phyloP scores from a whole-genome alignment of 2,113 vertebrate genomes.

The Pelusios castaneus region DNA sequence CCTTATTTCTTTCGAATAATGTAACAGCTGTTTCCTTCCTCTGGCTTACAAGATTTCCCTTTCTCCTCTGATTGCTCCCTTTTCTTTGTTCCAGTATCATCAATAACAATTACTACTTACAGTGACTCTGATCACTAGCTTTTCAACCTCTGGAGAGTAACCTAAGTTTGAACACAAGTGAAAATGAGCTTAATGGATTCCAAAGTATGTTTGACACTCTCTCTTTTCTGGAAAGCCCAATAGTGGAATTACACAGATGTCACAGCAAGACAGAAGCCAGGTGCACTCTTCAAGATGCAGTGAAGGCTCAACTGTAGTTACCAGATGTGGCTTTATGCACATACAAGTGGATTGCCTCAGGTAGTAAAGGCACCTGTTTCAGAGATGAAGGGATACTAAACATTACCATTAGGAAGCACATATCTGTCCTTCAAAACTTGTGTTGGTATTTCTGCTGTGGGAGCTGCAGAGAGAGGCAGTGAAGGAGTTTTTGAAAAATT shows the following conservation, averaged over 20 bases:
- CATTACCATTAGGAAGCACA: background rate
- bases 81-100: background rate
- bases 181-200: background rate
- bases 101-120: background rate
- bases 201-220: background rate
- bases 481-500: background rate
- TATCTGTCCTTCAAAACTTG: background rate
- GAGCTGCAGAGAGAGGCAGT: background rate
- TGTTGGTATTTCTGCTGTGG: background rate
- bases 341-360: background rate
- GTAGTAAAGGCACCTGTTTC: background rate
- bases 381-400: background rate
- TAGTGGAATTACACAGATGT: background rate
- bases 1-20: background rate
- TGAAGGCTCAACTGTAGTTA: background rate
- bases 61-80: background rate
- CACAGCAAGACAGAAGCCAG: background rate
- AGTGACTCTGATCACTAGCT: background rate
- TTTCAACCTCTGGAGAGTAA: background rate
- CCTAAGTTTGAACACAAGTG: background rate
- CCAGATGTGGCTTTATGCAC: background rate
- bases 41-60: background rate
- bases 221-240: background rate
- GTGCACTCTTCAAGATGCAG: background rate
- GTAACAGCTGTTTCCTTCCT: background rate